Conservation (phyloP, 2,113 vertebrate genomes). For the Crotalus helleri region DNA sequence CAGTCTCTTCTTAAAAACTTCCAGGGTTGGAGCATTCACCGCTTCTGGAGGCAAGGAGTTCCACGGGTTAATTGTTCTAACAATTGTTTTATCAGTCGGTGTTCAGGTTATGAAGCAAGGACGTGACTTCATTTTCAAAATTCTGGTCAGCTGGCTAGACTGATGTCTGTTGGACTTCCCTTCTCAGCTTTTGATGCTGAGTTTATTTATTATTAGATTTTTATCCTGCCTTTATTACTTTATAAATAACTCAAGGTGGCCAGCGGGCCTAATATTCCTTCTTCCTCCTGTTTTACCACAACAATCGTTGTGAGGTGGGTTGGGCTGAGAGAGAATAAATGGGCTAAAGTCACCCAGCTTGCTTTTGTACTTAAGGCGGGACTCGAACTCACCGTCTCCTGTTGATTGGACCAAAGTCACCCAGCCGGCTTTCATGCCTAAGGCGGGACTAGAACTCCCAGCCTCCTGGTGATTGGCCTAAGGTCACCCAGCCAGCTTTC, state of each 20-base stretch:
- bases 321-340: background rate
- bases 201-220: background rate
- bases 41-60: too few species aligned
- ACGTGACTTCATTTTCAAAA: background rate
- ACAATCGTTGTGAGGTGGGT: background rate
- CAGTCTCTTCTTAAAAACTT: too few species aligned
- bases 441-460: too few species aligned
- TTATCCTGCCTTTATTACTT: background rate
- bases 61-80: too few species aligned
- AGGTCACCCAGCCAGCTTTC: too few species aligned
- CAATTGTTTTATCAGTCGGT: background rate
- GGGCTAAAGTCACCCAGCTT: background rate
- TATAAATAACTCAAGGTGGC: background rate
- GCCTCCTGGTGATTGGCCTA: too few species aligned
- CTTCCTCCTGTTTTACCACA: background rate
- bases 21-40: too few species aligned
- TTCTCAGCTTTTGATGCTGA: background rate
- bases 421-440: too few species aligned
- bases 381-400: too few species aligned
- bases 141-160: too few species aligned
- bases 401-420: too few species aligned
- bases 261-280: background rate
- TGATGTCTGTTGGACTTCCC: background rate
- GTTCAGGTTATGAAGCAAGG: background rate
- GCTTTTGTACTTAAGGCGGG: too few species aligned